Conservation (phyloP, 1,140 invertebrate species). For the Drosophila suzukii region DNA sequence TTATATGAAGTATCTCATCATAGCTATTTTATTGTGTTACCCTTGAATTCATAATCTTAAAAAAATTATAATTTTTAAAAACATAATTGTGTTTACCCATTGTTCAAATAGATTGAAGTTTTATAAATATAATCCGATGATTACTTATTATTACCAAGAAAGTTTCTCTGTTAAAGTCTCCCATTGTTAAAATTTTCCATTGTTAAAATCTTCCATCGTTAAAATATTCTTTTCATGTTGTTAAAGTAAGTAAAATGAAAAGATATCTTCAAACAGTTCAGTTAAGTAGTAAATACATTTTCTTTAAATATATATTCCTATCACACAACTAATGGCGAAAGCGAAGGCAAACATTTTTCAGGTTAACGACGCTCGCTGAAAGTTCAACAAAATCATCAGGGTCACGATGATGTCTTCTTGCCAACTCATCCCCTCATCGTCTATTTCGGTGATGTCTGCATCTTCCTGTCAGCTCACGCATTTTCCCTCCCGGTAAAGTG, state of each 20-base stretch:
- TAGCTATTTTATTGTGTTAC: too few species aligned
- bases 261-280: neutral
- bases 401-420: slow-evolving; percentile 23
- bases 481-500: slow-evolving; percentile 10
- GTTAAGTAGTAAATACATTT: neutral
- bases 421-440: slow-evolving; percentile 15
- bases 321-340: slow-evolving; percentile 17
- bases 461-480: slow-evolving; percentile 23
- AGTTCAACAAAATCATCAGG: slow-evolving; percentile 35
- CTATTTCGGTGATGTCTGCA: slow-evolving; percentile 27
- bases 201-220: too few species aligned
- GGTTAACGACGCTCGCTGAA: slow-evolving; percentile 25
- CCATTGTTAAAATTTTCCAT: neutral
- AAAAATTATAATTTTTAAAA: too few species aligned
- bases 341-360: slow-evolving; percentile 26
- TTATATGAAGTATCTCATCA: too few species aligned
- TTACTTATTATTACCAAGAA: too few species aligned
- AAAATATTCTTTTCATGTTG: neutral
- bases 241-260: neutral
- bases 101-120: too few species aligned
- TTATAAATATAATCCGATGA: too few species aligned
- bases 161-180: too few species aligned
- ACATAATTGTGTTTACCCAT: too few species aligned
- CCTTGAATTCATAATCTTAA: too few species aligned
- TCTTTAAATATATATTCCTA: slow-evolving; percentile 13